Evolutionary conservation across 2,888 invertebrate species (phyloP).

Genomic region (Eledona agricola): DNA sequence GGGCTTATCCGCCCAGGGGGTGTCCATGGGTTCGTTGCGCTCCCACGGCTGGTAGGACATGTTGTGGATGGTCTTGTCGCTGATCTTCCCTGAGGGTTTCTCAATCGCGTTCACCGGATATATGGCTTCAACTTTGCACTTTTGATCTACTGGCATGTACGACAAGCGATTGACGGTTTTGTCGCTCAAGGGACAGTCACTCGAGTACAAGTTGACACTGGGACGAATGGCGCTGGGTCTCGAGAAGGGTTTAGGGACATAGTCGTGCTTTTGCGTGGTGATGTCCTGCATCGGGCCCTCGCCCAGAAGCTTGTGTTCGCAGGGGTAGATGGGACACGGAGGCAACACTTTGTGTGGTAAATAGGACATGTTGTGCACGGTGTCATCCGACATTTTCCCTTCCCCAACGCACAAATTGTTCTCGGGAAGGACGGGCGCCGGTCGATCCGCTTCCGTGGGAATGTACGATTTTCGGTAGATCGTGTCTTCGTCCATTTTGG

Average conservation of each 20-base stretch:
- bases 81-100: constrained; percentile 54
- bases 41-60: constrained; percentile 65
- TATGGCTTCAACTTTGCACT: constrained; percentile 53
- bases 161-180: constrained; percentile 69
- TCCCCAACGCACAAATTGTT: constrained; percentile 61
- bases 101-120: constrained; percentile 52
- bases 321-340: constrained; percentile 68
- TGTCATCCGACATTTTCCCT: constrained; percentile 63
- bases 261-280: constrained; percentile 80
- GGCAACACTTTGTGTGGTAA: constrained; percentile 68
- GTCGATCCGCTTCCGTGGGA: constrained; percentile 61
- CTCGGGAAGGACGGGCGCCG: constrained; percentile 56
- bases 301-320: constrained; percentile 70
- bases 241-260: constrained; percentile 70
- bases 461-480: constrained; percentile 73
- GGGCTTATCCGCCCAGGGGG: constrained; percentile 61
- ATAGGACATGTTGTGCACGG: constrained; percentile 67
- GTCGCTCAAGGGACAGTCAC: constrained; percentile 61
- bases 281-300: constrained; percentile 75
- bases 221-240: constrained; percentile 62
- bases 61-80: constrained; percentile 57
- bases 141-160: constrained; percentile 63
- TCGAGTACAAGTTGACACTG: constrained; percentile 54
- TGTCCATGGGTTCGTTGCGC: constrained; percentile 57
- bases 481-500: constrained; percentile 69